Evolutionary conservation across 2,797 vertebrate genomes (phyloP), one percentile per base, ranked within the genome.

Genomic region (Todus mexicanus): DNA sequence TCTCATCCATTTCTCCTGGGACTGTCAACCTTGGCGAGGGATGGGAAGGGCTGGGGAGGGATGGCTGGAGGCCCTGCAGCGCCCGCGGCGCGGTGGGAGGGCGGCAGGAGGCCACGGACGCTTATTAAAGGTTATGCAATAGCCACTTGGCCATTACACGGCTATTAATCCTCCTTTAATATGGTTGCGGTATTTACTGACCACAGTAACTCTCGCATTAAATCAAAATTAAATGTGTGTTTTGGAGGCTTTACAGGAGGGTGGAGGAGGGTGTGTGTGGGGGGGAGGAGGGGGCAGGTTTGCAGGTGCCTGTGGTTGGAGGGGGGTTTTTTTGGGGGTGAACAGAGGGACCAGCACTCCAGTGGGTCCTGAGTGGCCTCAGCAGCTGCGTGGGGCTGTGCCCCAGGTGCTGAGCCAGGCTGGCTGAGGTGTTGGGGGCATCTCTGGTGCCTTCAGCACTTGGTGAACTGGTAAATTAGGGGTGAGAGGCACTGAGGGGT

Each of bases 151-250:
- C 74, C 54, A 11, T 63, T 92, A 78, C 10, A 11, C 0, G 7
- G 73, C 76, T 63, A 90, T 88, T 93, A 89, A 89, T 88, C 65
- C 57, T 72, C 53, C 71, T 57, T 71, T 89, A 84, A 65, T 92
- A 65, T 8, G 68, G 59, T 86, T 88, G 50, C 7, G 5, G 37
- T 93, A 43, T 93, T 94, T 80, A 56, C 74, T 59, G 77, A 43
- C 82, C 21, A 5, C 5, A 4, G 54, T 78, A 70, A 84, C 47
- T 69, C 19, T 38, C 63, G 73, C 74, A 66, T 88, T 92, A 76
- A 84, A 65, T 76, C 1, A 10, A 68, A 90, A 93, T 71, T 48
- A 80, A 85, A 56, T 38, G 65, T 81, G 60, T 61, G 2, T 70
- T 96, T 85, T 77, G 69, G 86, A 90, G 68, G 79, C 47, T 84